Conservation (phyloP, 2,113 vertebrate genomes). For the Cryptomyrus ogoouensis region DNA sequence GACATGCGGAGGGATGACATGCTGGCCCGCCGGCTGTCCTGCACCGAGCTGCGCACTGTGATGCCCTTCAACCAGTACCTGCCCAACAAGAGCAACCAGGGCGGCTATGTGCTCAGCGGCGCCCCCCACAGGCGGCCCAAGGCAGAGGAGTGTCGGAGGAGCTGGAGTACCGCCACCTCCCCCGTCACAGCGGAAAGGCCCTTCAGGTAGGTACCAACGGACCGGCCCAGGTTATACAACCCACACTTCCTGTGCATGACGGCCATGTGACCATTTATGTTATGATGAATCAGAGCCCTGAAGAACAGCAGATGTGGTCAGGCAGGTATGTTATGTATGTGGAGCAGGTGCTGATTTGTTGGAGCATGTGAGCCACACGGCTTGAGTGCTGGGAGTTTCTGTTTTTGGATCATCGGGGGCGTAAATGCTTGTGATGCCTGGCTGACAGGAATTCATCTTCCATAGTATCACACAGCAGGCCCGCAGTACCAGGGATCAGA, state of each 20-base stretch:
- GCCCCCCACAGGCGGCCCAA: constrained; percentile 78
- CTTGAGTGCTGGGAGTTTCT: neutral
- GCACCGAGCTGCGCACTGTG: constrained; percentile 76
- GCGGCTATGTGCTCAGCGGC: constrained; percentile 73
- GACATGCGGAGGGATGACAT: constrained; percentile 95
- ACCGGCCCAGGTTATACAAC: neutral
- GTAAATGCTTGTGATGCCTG: neutral
- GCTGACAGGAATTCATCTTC: neutral
- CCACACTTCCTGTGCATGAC: neutral
- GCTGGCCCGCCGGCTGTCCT: constrained; percentile 80
- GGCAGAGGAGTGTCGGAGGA: constrained; percentile 76
- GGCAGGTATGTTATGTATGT: neutral
- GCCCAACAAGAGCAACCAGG: constrained; percentile 93
- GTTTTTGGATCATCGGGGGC: neutral
- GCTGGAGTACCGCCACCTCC: constrained; percentile 87
- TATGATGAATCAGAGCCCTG: neutral
- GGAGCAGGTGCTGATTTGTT: neutral
- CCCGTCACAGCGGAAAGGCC: constrained; percentile 80
- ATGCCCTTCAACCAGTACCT: constrained; percentile 99
- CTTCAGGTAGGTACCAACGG: constrained; percentile 69
- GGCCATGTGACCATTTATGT: neutral
- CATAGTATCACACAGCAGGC: neutral
- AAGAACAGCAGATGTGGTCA: neutral
- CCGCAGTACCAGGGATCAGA: neutral
- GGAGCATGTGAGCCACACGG: neutral